Evolutionary conservation across 1,140 invertebrate species (phyloP), one percentile per base, ranked within the genome.

Genomic region (Lordiphosa mommai): DNA sequence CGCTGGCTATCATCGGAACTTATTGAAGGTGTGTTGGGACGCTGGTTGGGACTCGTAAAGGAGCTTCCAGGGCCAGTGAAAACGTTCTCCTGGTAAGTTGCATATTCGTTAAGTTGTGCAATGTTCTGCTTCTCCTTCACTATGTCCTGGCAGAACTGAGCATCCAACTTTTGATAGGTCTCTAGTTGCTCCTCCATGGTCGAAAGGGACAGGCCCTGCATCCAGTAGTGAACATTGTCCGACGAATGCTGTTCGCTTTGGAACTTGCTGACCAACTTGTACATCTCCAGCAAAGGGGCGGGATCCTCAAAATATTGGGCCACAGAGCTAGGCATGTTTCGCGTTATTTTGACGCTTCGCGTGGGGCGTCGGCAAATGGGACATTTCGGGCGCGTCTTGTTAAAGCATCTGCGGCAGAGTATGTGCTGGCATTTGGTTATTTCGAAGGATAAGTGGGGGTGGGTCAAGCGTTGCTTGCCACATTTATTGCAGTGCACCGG

Each of bases 221-320:
- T 36, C 4, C 7, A 41, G 27, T 49, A 63, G 5, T 50, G 10
- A 10, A 53, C n/a, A 13, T 63, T 67, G 34, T 63, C 50, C 0
- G 23, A 47, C 0, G 33, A 10, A 2, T 58, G 27, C 5, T 79
- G 73, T 4, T 68, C 38, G 6, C 7, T 8, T 12, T 77, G 73
- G 13, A 77, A 79, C 41, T 68, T 63, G 38, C 58, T 52, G 33
- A 77, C 52, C n/a, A 34, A 64, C 13, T 32, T 16, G 20, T 68
- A 77, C n/a, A 64, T 49, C 16, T 46, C 34, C 10, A 57, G 37
- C 29, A 46, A 60, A 3, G n/a, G 13, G 13, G 4, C 13, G 3
- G 73, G 68, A 40, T 77, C 63, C 16, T 56, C 27, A 32, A 77
- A 79, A 29, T 68, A 79, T 8, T 43, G 17, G 9, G 72, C 67